Percentiles rank a stretch among this genome's conserved stretches.
Conservation (phyloP, 1,140 invertebrate genomes). For the Solenopsis fugax region DNA sequence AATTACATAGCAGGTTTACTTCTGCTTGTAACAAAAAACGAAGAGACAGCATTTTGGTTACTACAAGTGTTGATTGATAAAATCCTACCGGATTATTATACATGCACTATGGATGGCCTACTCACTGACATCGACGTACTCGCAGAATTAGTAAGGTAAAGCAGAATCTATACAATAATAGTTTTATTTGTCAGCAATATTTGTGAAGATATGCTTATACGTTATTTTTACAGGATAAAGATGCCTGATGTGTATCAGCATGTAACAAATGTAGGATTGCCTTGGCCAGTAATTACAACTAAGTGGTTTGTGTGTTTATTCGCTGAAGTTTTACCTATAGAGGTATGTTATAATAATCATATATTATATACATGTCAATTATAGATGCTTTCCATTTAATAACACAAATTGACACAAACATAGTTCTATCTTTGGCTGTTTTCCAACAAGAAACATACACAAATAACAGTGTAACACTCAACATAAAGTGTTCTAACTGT, state of each 20-base stretch:
- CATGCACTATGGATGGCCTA: conserved; percentile 94
- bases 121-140: conserved; percentile 95
- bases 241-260: conserved; percentile 93
- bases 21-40: conserved; percentile 94
- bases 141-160: conserved; percentile 92
- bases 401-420: too few relatives aligned
- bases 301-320: conserved; percentile 98
- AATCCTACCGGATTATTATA: conserved; percentile 95
- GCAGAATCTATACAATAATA: background rate
- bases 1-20: conserved; percentile 97
- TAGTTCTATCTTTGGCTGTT: too few relatives aligned
- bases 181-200: background rate
- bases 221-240: conserved; percentile 88
- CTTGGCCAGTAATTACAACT: conserved; percentile 95
- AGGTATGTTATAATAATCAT: conserved; percentile 86
- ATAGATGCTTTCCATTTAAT: too few relatives aligned
- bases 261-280: conserved; percentile 91
- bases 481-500: too few relatives aligned
- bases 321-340: conserved; percentile 96
- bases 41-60: conserved; percentile 97
- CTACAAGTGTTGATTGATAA: conserved; percentile 95
- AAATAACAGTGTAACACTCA: too few relatives aligned
- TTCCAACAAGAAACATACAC: too few relatives aligned
- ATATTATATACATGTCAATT: too few relatives aligned
- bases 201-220: background rate